phyloP scores from a whole-genome alignment of 2,113 vertebrate genomes.

The Muntiacus reevesi region DNA sequence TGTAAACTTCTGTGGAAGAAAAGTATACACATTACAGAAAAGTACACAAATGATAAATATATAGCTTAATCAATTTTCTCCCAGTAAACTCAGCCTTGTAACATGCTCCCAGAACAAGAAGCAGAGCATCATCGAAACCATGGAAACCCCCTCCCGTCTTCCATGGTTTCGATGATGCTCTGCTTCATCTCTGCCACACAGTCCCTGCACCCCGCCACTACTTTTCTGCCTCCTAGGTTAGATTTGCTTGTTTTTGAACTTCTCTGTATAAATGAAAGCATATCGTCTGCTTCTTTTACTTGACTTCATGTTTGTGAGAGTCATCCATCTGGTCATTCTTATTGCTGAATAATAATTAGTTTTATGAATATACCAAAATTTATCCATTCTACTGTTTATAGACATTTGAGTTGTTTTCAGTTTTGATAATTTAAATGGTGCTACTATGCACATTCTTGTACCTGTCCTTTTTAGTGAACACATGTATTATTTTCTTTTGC shows the following conservation, averaged over 20 bases:
- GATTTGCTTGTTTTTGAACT: conserved; percentile 13
- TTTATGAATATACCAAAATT: not conserved
- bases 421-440: conserved; percentile 14
- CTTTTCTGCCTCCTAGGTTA: not conserved
- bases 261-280: conserved; percentile 15
- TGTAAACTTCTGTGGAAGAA: not conserved
- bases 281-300: not conserved
- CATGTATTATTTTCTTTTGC: not conserved
- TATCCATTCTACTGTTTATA: conserved; percentile 16
- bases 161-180: too few relatives aligned
- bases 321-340: conserved; percentile 8
- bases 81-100: not conserved
- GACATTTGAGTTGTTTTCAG: not conserved
- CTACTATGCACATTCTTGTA: not conserved
- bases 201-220: not conserved
- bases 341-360: not conserved
- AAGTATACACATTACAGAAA: conserved; percentile 32
- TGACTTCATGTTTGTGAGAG: not conserved
- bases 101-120: not conserved
- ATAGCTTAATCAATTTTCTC: not conserved
- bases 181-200: not conserved
- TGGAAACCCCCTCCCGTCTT: not conserved
- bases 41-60: not conserved
- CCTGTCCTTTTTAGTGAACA: conserved; percentile 5
- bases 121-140: not conserved